Conservation (phyloP, 1,140 invertebrate species). For the Acromyrmex heyeri region DNA sequence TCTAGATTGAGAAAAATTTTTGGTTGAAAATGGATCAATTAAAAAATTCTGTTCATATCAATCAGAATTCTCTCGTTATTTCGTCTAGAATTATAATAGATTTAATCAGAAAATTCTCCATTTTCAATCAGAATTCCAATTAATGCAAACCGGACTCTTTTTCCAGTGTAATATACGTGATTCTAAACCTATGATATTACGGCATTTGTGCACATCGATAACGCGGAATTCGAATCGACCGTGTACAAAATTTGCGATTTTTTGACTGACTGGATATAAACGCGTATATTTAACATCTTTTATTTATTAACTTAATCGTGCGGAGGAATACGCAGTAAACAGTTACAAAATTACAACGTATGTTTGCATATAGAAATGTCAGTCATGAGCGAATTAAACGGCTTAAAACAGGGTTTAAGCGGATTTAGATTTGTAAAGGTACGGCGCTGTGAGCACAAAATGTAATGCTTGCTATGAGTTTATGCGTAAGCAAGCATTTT, state of each 20-base stretch:
- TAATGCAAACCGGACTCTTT: too few relatives aligned
- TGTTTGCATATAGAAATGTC: constrained; percentile 40
- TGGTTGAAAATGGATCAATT: too few relatives aligned
- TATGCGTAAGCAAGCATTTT: constrained; percentile 42
- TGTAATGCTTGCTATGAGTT: constrained; percentile 21
- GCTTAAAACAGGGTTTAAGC: constrained; percentile 51
- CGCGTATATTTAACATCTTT: constrained; percentile 47
- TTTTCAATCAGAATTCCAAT: too few relatives aligned
- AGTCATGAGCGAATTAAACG: constrained; percentile 58
- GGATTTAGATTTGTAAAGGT: constrained; percentile 54
- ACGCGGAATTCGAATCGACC: not conserved
- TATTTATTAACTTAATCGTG: constrained; percentile 57
- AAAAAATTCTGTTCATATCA: too few relatives aligned
- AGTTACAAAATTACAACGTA: constrained; percentile 42
- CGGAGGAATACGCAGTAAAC: not conserved
- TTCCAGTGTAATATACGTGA: not conserved
- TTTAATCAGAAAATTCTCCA: too few relatives aligned
- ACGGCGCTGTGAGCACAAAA: constrained; percentile 14
- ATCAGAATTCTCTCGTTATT: too few relatives aligned
- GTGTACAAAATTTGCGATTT: constrained; percentile 4
- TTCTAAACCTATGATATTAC: constrained; percentile 9
- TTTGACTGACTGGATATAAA: constrained; percentile 14
- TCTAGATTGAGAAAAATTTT: not conserved
- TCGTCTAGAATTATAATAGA: too few relatives aligned
- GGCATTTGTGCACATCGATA: not conserved